Evolutionary conservation across 2,888 invertebrate genomes (phyloP), one percentile per base, ranked within the genome.

Genomic region (Leptopilina myrica): DNA sequence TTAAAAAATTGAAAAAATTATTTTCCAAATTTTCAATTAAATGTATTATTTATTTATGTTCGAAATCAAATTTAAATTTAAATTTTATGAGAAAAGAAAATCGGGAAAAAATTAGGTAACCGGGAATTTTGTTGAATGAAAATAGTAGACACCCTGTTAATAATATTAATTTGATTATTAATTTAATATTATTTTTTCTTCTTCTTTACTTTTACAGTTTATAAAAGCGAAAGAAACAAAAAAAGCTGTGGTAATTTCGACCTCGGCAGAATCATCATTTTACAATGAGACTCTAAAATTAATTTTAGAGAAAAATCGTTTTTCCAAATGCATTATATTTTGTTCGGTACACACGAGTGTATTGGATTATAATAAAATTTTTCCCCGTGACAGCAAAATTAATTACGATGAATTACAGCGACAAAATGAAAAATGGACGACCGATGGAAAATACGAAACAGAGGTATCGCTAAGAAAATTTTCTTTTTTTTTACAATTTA

Each of bases 301-400:
- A 84, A 94, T 95, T 40, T 93, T 95, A 53, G 90, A 92, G 7
- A 93, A 93, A 84, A 95, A 95, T 90, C 91, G 93, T 62, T 94
- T 95, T 80, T 93, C 94, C 9, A 93, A 94, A 86, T 95, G 95
- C 80, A 93, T 94, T 6, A 90, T 95, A 3, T 92, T 95, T 82
- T 94, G 94, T 15, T 92, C 93, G 40, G 93, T 93, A 2, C 93
- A 94, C 85, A 83, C 85, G 6, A 93, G 93, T 77, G 92, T 94
- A 53, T 93, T 95, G 64, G 92, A 92, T 75, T 91, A 93, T 81
- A 93, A 93, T 91, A 86, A 93, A 90, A 80, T 90, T 84, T 82
- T 91, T 89, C 91, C 89, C 87, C 78, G 85, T 83, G 80, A 91
- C 20, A 84, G 85, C 33, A 89, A 89, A 64, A 90, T 88, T 73